phyloP scores from a whole-genome alignment of 2,113 vertebrate species.

The Synchiropus splendidus region DNA sequence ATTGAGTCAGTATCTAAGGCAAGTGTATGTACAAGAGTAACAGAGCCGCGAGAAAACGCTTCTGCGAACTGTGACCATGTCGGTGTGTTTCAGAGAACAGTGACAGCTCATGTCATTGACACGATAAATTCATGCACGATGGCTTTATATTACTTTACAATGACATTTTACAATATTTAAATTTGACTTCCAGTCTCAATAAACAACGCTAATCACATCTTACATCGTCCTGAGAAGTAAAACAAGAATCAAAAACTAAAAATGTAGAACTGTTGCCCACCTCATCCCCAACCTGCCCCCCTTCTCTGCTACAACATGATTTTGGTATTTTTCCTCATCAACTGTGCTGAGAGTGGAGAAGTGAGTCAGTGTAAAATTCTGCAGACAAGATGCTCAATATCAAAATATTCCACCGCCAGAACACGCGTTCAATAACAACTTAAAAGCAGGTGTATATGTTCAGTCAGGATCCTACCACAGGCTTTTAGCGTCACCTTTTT shows the following conservation, averaged over 20 bases:
- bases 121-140: slow-evolving; percentile 59
- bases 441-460: too few species aligned
- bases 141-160: slow-evolving; percentile 61
- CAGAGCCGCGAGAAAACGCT: slow-evolving; percentile 25
- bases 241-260: slow-evolving; percentile 15
- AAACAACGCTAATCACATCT: slow-evolving; percentile 73
- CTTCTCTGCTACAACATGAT: too few species aligned
- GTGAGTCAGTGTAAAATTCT: too few species aligned
- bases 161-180: slow-evolving; percentile 78
- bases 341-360: too few species aligned
- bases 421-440: too few species aligned
- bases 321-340: too few species aligned
- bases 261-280: neutral
- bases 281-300: too few species aligned
- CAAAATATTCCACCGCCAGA: too few species aligned
- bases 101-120: slow-evolving; percentile 10
- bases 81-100: slow-evolving; percentile 8
- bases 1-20: slow-evolving; percentile 52
- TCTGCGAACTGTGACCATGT: slow-evolving; percentile 19
- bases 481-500: too few species aligned
- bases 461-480: too few species aligned
- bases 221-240: slow-evolving; percentile 77
- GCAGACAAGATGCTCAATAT: too few species aligned
- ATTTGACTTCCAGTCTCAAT: slow-evolving; percentile 68
- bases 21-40: slow-evolving; percentile 50